Base-by-base conservation (phyloP, 64 coral and sea anemone species). In the Cladopsammia gracilis region DNA sequence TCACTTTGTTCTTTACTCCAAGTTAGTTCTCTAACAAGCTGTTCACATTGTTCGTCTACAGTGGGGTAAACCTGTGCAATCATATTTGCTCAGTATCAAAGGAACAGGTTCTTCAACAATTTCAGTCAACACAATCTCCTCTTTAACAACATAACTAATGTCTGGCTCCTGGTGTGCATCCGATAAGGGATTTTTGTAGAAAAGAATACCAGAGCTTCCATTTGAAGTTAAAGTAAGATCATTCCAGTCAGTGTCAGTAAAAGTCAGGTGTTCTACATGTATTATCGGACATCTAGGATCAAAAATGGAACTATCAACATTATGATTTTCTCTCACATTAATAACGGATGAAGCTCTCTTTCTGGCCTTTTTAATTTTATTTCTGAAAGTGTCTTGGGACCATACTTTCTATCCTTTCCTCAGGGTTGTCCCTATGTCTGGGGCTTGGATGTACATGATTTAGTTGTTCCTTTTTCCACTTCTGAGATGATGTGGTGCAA, bases 361-460 rank as follows among this genome's bases (percentile, higher is more conserved):
- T 52, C 70, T 89, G 43, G 87, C 71, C 26, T 89, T 89, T 75
- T 89, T 75, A 11, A 89, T 10, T 64, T 51, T 10, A 89, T 89
- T 8, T 77, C 69, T 7, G 51, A 34, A 13, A 76, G 14, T 42
- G 42, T 25, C 12, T 20, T 89, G 2, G 87, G 71, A 34, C 71
- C 25, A 64, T 89, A 89, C 77, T 49, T 89, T 16, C 62, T 23
- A 19, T 26, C 61, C n/a, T 51, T 56, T 16, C 15, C 15, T 47
- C 73, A 77, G 23, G 87, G 87, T 16, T 61, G 51, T 45, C 59
- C 74, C 87, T 72, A 89, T 44, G 73, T 73, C 57, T 89, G 71
- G 14, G 25, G 70, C 25, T 53, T 18, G 20, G 72, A 75, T 76
- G 87, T 89, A 22, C 87, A 89, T 7, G 87, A 62, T 24, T 76